These are phyloP conservation scores for Danio aesculapii DNA, from an alignment of 2,797 vertebrate genomes.

Conservation along the genomic window DNA sequence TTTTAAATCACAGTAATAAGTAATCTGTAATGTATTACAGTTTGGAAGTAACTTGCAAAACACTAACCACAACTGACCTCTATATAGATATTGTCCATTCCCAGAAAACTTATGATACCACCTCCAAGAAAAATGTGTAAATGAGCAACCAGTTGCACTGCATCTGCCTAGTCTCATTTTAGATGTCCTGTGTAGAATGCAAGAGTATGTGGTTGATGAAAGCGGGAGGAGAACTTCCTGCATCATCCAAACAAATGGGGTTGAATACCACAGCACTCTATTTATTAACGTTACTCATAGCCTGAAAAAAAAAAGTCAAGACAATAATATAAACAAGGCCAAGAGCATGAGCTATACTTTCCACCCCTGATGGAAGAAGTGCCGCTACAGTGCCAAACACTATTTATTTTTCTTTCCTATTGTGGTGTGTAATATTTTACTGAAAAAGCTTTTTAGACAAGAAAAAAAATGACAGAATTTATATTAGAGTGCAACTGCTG, in stretches of 20 bases:
- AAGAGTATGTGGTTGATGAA: background rate
- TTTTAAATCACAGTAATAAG: no score
- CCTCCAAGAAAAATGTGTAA: background rate
- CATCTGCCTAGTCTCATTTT: background rate
- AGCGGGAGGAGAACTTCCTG: conserved; percentile 2
- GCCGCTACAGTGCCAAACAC: background rate
- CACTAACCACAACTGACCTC: background rate
- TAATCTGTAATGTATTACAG: no score
- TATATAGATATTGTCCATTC: background rate
- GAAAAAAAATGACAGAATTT: no score
- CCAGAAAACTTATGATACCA: background rate
- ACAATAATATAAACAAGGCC: background rate
- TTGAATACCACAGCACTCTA: background rate
- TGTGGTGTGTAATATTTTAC: no score
- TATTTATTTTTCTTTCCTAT: no score
- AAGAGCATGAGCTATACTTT: background rate
- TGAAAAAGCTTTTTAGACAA: no score
- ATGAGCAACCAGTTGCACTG: background rate
- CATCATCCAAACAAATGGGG: background rate
- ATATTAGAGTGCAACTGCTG: no score
- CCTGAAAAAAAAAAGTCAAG: background rate
- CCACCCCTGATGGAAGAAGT: background rate
- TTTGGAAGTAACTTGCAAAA: no score
- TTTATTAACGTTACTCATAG: background rate
- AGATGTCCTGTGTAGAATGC: background rate